Percentiles rank a stretch among this genome's conserved stretches.
These are phyloP conservation scores for Muntiacus muntjak DNA, from an alignment of 2,113 vertebrate species.

Conservation along the genomic window DNA sequence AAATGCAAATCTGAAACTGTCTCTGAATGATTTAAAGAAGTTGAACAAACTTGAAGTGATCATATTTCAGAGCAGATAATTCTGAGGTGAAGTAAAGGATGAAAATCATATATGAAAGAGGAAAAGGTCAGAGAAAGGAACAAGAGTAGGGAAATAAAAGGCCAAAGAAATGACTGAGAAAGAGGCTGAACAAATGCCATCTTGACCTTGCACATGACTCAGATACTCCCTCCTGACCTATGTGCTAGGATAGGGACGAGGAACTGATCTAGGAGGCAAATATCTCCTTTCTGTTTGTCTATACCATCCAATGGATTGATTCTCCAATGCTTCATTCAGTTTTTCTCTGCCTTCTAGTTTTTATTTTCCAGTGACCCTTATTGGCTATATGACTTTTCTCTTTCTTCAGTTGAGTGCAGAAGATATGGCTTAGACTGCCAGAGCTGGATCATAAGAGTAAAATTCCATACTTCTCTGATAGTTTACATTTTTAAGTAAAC, in stretches of 20 bases:
- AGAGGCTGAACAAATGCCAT: background rate
- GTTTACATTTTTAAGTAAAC: background rate
- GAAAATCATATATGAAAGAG: background rate
- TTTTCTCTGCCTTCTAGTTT: background rate
- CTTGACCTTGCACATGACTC: background rate
- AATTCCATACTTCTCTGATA: background rate
- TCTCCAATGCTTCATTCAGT: background rate
- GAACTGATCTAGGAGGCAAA: background rate
- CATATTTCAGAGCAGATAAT: constrained; percentile 30
- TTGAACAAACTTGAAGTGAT: constrained; percentile 47
- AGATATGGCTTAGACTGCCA: background rate
- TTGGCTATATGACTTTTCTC: background rate
- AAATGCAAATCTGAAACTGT: constrained; percentile 59
- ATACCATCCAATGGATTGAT: background rate
- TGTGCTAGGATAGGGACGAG: background rate
- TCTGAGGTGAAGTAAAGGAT: constrained; percentile 48
- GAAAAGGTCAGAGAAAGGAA: background rate
- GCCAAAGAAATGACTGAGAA: background rate
- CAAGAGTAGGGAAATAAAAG: background rate
- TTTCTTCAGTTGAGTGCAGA: background rate
- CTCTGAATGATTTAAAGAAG: constrained; percentile 38
- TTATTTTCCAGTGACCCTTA: background rate
- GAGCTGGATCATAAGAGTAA: background rate
- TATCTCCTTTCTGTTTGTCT: background rate
- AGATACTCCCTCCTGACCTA: background rate